These are phyloP conservation scores for Acropora tenuis DNA, from an alignment of 64 coral and sea anemone species.

Conservation along the genomic window DNA sequence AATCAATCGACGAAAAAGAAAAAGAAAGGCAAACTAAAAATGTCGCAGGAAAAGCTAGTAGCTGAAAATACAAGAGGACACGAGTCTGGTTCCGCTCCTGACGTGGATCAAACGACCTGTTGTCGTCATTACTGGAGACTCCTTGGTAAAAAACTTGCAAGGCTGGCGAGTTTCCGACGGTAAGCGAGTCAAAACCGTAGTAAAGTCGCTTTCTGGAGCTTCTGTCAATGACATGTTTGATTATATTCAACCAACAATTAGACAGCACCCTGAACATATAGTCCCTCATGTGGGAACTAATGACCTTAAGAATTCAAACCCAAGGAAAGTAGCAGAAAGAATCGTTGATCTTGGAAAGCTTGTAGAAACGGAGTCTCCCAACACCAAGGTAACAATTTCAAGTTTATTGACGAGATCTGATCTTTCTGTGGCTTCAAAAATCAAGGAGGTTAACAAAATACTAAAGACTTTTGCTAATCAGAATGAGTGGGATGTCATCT, in stretches of 20 bases:
- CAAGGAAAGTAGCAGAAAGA: too few relatives aligned
- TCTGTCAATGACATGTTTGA: neutral
- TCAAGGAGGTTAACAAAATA: too few relatives aligned
- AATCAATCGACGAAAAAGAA: neutral
- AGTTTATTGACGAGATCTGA: too few relatives aligned
- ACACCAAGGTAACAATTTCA: too few relatives aligned
- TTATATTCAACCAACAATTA: slow-evolving; percentile 8
- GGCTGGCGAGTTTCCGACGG: neutral
- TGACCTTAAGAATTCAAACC: neutral
- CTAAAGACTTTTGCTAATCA: too few relatives aligned
- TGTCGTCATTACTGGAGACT: slow-evolving; percentile 11
- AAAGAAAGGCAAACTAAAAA: neutral
- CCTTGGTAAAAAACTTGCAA: neutral
- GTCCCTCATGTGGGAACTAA: slow-evolving; percentile 7
- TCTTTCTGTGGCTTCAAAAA: too few relatives aligned
- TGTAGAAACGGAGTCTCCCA: too few relatives aligned
- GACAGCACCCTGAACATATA: neutral
- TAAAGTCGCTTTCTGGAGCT: neutral
- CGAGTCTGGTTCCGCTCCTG: neutral
- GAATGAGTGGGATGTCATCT: too few relatives aligned
- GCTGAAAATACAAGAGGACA: neutral
- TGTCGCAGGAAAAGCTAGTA: neutral
- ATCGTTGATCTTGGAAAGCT: too few relatives aligned
- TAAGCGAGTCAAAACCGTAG: neutral
- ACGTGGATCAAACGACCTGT: neutral